Evolutionary conservation across 2,888 invertebrate species (phyloP).

Genomic region (Dinocampus coccinellae): DNA sequence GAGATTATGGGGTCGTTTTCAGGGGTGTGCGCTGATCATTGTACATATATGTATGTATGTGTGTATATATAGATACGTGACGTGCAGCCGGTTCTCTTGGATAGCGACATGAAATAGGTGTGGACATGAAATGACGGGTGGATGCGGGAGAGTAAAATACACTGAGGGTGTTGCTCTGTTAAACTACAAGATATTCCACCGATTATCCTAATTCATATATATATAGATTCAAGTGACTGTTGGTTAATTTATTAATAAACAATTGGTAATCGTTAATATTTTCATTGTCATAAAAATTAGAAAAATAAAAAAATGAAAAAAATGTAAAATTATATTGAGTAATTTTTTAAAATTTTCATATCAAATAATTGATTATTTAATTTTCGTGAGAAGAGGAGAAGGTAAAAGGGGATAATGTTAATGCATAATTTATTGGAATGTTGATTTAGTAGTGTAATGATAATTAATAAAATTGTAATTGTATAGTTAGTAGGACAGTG

Average conservation of each 20-base stretch:
- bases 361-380: no score
- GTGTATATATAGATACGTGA: constrained; percentile 20
- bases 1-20: constrained; percentile 59
- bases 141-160: constrained; percentile 8
- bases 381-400: no score
- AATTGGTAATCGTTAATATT: no score
- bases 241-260: constrained; percentile 62
- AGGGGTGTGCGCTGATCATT: constrained; percentile 29
- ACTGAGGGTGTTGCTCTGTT: constrained; percentile 3
- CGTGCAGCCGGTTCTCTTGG: constrained; percentile 39
- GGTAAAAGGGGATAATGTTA: no score
- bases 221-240: constrained; percentile 9
- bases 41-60: constrained; percentile 16
- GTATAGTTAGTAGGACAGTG: background rate
- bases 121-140: constrained; percentile 45
- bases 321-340: no score
- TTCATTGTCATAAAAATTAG: no score
- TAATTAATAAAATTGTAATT: no score
- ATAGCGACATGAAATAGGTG: constrained; percentile 58
- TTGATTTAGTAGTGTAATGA: no score
- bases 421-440: no score
- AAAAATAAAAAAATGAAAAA: no score
- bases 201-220: background rate
- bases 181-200: background rate
- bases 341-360: no score